phyloP scores from a whole-genome alignment of 1,140 invertebrate genomes.

The Nautilus pompilius region DNA sequence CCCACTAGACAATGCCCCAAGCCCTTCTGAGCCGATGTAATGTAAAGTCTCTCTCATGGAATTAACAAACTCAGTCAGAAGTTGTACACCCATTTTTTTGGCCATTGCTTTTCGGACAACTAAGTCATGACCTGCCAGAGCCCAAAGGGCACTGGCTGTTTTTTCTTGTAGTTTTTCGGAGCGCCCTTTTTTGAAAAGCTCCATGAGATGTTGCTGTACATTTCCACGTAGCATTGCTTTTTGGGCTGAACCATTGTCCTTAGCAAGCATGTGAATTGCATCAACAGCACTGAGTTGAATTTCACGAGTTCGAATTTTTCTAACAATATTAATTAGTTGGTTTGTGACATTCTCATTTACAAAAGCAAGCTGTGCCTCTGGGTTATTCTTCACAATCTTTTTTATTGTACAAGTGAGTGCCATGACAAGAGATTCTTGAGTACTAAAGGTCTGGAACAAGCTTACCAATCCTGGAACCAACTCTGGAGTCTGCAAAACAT shows the following conservation, averaged over 20 bases:
- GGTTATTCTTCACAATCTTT: constrained; percentile 30
- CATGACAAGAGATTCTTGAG: constrained; percentile 29
- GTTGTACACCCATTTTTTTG: constrained; percentile 43
- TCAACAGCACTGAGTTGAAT: constrained; percentile 47
- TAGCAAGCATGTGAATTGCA: constrained; percentile 42
- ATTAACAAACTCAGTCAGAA: constrained; percentile 50
- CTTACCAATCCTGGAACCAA: constrained; percentile 29
- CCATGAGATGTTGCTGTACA: constrained; percentile 42
- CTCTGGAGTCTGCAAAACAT: constrained; percentile 28
- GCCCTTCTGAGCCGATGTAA: constrained; percentile 49
- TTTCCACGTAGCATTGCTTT: constrained; percentile 35
- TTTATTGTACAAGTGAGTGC: constrained; percentile 37
- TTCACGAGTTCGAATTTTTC: constrained; percentile 26
- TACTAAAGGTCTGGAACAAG: constrained; percentile 35
- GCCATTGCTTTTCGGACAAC: constrained; percentile 48
- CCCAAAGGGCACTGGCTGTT: constrained; percentile 51
- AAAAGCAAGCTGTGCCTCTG: constrained; percentile 42
- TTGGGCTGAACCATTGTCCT: constrained; percentile 44
- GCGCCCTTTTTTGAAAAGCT: constrained; percentile 38
- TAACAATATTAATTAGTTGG: constrained; percentile 18
- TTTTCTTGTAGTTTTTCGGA: constrained; percentile 41
- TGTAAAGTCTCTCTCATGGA: constrained; percentile 46
- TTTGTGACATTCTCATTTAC: constrained; percentile 37
- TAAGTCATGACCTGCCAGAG: constrained; percentile 45
- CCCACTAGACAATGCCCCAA: constrained; percentile 48